phyloP scores from a whole-genome alignment of 2,113 vertebrate species.

The Scytalopus superciliaris region DNA sequence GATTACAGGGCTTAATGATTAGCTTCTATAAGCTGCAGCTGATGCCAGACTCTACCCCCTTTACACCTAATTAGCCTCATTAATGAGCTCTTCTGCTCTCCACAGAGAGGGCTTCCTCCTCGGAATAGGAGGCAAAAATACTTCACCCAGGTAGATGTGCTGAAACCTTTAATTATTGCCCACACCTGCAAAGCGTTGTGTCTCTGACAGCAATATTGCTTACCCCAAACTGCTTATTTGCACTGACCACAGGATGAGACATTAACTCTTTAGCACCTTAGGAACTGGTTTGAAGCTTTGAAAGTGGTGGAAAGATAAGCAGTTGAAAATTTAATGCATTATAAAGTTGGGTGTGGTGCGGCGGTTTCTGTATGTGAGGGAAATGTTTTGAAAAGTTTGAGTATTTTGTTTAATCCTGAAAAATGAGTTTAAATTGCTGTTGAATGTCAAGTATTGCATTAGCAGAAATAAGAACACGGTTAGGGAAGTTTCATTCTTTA shows the following conservation, averaged over 20 bases:
- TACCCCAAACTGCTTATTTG: slow-evolving; percentile 69
- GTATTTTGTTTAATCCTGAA: background rate
- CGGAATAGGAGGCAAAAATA: slow-evolving; percentile 87
- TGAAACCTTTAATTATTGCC: slow-evolving; percentile 84
- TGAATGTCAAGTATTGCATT: background rate
- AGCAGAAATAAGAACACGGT: background rate
- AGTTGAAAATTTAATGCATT: background rate
- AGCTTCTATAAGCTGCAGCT: slow-evolving; percentile 88
- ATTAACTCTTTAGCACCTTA: slow-evolving; percentile 66
- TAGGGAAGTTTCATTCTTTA: background rate
- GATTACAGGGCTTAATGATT: slow-evolving; percentile 96
- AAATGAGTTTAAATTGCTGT: background rate
- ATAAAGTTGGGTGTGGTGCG: background rate
- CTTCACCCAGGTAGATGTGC: slow-evolving; percentile 83
- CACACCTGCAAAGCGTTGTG: slow-evolving; percentile 78
- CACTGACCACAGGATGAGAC: slow-evolving; percentile 41
- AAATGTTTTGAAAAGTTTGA: background rate
- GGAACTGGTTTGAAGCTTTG: background rate
- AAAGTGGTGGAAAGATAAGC: background rate
- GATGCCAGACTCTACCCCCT: slow-evolving; percentile 89
- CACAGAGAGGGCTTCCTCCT: slow-evolving; percentile 80
- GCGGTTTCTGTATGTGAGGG: background rate
- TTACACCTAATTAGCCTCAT: slow-evolving; percentile 98
- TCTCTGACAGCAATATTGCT: slow-evolving; percentile 69
- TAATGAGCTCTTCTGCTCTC: slow-evolving; percentile 89